Base-by-base conservation (phyloP, 2,888 invertebrate genomes). In the Mantis religiosa region DNA sequence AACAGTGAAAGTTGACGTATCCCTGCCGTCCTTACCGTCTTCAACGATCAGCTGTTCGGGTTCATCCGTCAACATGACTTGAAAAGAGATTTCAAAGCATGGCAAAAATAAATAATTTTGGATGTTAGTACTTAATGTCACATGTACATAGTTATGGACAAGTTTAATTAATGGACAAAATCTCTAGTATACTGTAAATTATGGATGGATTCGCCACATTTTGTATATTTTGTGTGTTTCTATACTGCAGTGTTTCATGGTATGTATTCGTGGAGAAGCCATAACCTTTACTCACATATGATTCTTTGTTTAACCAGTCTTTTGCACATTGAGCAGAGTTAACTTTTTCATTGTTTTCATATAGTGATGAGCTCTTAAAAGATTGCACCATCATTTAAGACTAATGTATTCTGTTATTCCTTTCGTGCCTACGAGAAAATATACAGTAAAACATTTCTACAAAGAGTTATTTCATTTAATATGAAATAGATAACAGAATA, bases 181-280 rank as follows among this genome's bases (percentile, higher is more conserved):
- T 0, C 20, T 20, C 20, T 25, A 71, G 25, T 4, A 27, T 25
- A 82, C n/a, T 81, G 14, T 8, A 82, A 85, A 87, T 8, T 83
- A 94, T 94, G 94, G 94, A 93, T 91, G 92, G 93, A 41, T 91
- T 94, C 90, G 90, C 94, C 88, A 92, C 92, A 54, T 92, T 93
- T 91, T 91, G 92, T 85, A 89, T 93, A 71, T 91, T 93, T 89
- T 92, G 92, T 90, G 91, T 93, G 86, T 92, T 94, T 90, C 92
- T 95, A 90, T 96, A 96, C 92, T 95, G 95, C 89, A 94, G 94
- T 91, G 95, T 95, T 91, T 95, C 95, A 90, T 95, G 95, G 95
- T 95, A 93, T 93, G 94, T 92, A 91, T 91, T 14, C 41, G 41
- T 41, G 12, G 41, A 41, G 1, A 34, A 91, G 91, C 25, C 28